Percentiles rank a stretch among this genome's conserved stretches.
Conservation (phyloP, 2,113 vertebrate species). For the Peromyscus californicus region DNA sequence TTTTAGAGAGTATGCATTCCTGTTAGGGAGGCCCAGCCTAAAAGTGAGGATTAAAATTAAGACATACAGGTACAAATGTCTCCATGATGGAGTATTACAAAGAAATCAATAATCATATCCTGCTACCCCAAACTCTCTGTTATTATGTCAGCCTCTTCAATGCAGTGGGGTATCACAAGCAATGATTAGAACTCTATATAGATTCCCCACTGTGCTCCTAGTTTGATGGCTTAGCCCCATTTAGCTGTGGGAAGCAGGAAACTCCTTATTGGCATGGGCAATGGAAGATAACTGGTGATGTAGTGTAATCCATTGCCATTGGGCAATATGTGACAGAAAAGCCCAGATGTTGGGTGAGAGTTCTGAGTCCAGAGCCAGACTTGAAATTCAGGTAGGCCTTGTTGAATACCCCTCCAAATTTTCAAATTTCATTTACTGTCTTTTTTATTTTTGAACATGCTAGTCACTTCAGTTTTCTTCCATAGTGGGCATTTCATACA, state of each 20-base stretch:
- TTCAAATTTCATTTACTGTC: neutral
- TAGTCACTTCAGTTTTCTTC: neutral
- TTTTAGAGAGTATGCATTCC: neutral
- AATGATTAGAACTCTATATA: neutral
- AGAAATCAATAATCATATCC: neutral
- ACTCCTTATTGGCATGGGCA: neutral
- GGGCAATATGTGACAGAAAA: slow-evolving; percentile 26
- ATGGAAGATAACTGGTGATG: neutral
- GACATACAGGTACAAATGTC: neutral
- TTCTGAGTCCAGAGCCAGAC: slow-evolving; percentile 2
- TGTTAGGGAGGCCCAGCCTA: neutral
- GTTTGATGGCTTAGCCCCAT: neutral
- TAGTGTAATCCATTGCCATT: neutral
- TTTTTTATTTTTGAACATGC: neutral
- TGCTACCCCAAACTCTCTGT: neutral
- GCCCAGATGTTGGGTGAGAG: neutral
- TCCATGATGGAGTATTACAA: neutral
- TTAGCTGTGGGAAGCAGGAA: neutral
- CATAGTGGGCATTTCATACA: slow-evolving; percentile 27
- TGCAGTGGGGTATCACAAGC: neutral
- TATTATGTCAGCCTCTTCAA: neutral
- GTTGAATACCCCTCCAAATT: neutral
- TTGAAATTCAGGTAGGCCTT: slow-evolving; percentile 22
- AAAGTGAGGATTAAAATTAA: neutral
- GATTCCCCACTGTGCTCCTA: neutral